Conservation (phyloP, 2,888 invertebrate species). For the Lutraria lutraria region DNA sequence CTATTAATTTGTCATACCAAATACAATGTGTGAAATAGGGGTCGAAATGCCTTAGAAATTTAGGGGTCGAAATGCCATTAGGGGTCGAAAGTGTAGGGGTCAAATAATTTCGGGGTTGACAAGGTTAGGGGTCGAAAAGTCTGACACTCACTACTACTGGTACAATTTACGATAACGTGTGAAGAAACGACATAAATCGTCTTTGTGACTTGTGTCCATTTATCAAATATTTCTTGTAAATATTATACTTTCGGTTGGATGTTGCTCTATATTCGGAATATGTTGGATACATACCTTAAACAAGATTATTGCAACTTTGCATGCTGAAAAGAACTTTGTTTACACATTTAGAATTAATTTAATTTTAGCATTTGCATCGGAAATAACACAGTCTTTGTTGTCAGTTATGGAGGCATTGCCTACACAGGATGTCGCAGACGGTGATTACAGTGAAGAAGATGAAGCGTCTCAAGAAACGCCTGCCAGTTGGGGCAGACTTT, state of each 20-base stretch:
- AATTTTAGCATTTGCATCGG: not conserved
- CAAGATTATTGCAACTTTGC: not conserved
- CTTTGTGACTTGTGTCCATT: too few relatives aligned
- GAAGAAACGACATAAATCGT: too few relatives aligned
- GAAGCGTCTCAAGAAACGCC: constrained; percentile 59
- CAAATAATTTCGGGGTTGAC: too few relatives aligned
- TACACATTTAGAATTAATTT: not conserved
- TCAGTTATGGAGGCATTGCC: constrained; percentile 81
- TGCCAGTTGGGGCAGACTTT: constrained; percentile 83
- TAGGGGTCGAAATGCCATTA: too few relatives aligned
- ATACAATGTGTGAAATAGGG: too few relatives aligned
- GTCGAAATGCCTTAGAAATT: too few relatives aligned
- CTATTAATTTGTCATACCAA: too few relatives aligned
- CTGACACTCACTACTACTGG: too few relatives aligned
- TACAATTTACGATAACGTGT: too few relatives aligned
- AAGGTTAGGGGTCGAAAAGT: too few relatives aligned
- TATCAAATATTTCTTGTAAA: not conserved
- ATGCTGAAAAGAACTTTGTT: constrained; percentile 9
- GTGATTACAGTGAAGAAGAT: constrained; percentile 80
- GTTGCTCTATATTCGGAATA: not conserved
- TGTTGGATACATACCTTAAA: not conserved
- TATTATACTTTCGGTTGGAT: not conserved
- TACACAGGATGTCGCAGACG: constrained; percentile 81
- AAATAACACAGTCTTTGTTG: not conserved
- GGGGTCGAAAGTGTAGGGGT: too few relatives aligned